Evolutionary conservation across 2,888 invertebrate species (phyloP).

Genomic region (Phaedon cochleariae): DNA sequence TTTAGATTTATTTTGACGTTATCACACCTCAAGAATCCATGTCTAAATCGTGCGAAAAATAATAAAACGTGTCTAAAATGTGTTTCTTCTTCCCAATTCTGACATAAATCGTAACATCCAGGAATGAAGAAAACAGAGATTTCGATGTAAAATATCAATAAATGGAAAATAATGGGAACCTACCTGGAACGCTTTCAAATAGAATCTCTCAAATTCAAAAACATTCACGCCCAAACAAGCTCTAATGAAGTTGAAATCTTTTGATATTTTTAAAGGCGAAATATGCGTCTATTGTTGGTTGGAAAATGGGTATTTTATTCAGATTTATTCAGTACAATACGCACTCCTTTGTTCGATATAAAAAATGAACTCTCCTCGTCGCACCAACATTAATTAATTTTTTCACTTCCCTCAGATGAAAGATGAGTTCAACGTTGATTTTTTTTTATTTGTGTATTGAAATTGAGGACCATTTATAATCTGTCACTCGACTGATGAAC

Average conservation of each 20-base stretch:
- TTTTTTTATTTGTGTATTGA: background rate
- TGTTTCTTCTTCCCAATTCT: too few species aligned
- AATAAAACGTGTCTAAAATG: too few species aligned
- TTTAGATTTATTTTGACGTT: too few species aligned
- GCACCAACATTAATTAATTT: constrained; percentile 2
- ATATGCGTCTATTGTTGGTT: constrained; percentile 8
- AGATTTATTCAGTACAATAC: constrained; percentile 20
- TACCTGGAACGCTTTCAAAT: background rate
- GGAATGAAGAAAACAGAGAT: too few species aligned
- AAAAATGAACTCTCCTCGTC: constrained; percentile 9
- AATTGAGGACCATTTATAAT: background rate
- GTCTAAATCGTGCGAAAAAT: too few species aligned
- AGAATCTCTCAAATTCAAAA: constrained; percentile 1
- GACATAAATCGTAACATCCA: too few species aligned
- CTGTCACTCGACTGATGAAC: too few species aligned
- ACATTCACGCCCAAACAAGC: constrained; percentile 8
- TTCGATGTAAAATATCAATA: background rate
- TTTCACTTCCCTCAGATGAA: background rate
- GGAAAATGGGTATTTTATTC: constrained; percentile 15
- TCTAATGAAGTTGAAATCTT: constrained; percentile 16
- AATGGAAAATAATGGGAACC: constrained; percentile 7
- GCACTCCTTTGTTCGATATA: constrained; percentile 14
- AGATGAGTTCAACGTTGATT: background rate
- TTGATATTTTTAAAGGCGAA: background rate
- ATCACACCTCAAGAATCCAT: too few species aligned